A percentile compares a stretch with the other conserved stretches of the same genome.
Conservation (phyloP, 2,888 invertebrate species). For the Mamestra brassicae region DNA sequence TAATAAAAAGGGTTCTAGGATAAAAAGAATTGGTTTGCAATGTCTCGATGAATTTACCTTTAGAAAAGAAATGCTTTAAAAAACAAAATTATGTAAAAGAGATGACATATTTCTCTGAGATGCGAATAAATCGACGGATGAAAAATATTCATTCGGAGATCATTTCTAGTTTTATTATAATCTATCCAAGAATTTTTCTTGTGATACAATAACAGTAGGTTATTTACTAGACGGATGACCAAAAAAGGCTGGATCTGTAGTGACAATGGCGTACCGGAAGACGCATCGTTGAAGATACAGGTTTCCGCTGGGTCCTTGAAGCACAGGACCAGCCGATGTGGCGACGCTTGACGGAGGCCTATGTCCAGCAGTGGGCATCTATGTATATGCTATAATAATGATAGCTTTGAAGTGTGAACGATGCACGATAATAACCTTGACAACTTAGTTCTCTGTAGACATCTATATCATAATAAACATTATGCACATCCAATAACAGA, state of each 20-base stretch:
- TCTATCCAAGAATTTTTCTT: neutral
- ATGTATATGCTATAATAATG: neutral
- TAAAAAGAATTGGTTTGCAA: conserved; percentile 23
- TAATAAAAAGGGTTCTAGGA: conserved; percentile 16
- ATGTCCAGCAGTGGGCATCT: neutral
- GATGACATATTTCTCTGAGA: neutral
- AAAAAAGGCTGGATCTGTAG: neutral
- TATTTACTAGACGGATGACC: neutral
- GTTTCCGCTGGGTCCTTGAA: neutral
- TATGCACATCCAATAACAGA: neutral
- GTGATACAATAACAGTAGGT: neutral
- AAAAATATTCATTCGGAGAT: neutral
- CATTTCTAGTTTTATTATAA: neutral
- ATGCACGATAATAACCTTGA: neutral
- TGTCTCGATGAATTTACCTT: conserved; percentile 8
- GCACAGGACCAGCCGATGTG: neutral
- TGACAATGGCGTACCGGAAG: neutral
- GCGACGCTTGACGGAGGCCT: neutral
- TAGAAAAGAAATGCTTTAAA: neutral
- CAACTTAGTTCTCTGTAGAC: neutral
- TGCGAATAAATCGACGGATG: neutral
- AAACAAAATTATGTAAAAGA: neutral
- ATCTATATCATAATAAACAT: neutral
- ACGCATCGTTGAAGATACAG: neutral
- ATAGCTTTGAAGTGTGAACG: too few relatives aligned